These are phyloP conservation scores for Spheniscus humboldti DNA, from an alignment of 2,797 vertebrate species.

Conservation along the genomic window DNA sequence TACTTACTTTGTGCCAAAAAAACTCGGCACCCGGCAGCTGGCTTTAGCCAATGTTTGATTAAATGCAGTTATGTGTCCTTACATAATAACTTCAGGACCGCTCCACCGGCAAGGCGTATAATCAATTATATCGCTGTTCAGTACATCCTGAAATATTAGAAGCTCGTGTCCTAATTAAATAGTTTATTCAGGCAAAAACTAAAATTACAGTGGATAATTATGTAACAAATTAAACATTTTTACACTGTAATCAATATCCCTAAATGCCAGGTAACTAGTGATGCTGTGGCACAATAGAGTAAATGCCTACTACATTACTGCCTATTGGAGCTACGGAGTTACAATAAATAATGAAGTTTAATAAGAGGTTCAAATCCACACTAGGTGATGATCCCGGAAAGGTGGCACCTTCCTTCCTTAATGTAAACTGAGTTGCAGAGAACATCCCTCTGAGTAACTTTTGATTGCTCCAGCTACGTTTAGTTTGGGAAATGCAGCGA, in stretches of 20 bases:
- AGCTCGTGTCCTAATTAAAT: neutral
- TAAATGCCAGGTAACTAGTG: neutral
- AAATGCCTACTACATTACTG: neutral
- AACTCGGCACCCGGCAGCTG: neutral
- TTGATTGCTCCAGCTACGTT: neutral
- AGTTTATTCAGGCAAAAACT: neutral
- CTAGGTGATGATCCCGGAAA: neutral
- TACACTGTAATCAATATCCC: neutral
- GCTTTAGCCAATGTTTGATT: neutral
- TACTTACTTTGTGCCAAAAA: neutral
- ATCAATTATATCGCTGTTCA: neutral
- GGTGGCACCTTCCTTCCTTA: neutral
- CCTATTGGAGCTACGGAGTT: neutral
- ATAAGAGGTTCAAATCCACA: neutral
- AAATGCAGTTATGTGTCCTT: neutral
- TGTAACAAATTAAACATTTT: neutral
- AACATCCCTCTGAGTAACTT: neutral
- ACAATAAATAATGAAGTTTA: neutral
- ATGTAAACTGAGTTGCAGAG: neutral
- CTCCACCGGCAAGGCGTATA: neutral
- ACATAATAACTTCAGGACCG: neutral
- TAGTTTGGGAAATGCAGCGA: neutral
- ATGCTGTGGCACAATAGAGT: neutral
- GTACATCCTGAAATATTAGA: slow-evolving; percentile 16
- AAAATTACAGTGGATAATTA: neutral